Percentiles rank a stretch among this genome's conserved stretches.
phyloP scores from a whole-genome alignment of 2,888 invertebrate genomes.

The Nemurella pictetii region DNA sequence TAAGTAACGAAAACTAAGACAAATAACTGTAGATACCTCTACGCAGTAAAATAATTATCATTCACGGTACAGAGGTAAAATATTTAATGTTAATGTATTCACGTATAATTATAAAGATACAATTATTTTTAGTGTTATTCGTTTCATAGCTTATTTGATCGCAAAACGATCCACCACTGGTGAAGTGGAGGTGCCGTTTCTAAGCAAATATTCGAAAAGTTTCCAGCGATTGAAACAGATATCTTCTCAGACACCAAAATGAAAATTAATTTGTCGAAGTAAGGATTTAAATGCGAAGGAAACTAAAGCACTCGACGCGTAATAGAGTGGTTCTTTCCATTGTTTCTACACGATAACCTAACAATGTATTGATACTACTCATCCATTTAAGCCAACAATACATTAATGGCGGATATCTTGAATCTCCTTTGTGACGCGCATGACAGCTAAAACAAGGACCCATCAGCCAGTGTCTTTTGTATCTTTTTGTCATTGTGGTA shows the following conservation, averaged over 20 bases:
- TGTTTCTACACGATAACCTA: background rate
- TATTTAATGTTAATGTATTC: too few relatives aligned
- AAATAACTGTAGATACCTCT: too few relatives aligned
- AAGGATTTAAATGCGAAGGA: background rate
- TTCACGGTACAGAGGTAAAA: too few relatives aligned
- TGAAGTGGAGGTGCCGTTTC: background rate
- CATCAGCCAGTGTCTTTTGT: conserved; percentile 22
- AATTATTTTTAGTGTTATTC: too few relatives aligned
- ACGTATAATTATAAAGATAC: too few relatives aligned
- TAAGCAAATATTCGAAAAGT: background rate
- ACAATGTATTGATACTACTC: conserved; percentile 14
- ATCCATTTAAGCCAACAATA: background rate
- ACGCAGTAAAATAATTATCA: too few relatives aligned
- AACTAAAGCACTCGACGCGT: background rate
- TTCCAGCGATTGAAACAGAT: background rate
- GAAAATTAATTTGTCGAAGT: background rate
- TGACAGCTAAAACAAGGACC: conserved; percentile 17
- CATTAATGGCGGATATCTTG: conserved; percentile 8
- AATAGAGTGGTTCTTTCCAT: conserved; percentile 19
- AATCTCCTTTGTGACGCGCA: conserved; percentile 8
- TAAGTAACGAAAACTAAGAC: too few relatives aligned
- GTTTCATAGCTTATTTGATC: too few relatives aligned
- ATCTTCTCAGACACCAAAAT: too few relatives aligned
- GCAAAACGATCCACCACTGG: background rate
- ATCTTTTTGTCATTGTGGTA: conserved; percentile 21